Base-by-base conservation (phyloP, 2,888 invertebrate species). In the Caenorhabditis panamensis region DNA sequence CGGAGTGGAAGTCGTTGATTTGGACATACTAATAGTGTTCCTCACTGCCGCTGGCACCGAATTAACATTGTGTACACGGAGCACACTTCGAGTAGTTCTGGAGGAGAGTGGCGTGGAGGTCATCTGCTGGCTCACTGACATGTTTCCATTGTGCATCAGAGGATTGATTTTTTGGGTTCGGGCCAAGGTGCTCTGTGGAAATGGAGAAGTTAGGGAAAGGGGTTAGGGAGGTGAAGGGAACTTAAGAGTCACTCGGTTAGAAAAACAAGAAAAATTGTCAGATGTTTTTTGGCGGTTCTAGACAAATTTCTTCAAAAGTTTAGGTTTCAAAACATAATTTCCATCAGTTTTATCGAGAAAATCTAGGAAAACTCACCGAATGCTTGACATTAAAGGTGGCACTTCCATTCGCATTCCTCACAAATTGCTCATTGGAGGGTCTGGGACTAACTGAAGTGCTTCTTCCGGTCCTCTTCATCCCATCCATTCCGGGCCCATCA, bases 321-420 rank as follows among this genome's bases (percentile, higher is more conserved):
- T 9, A 6, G 31, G 31, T 31, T 31, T 9, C 26, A 41, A 47
- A n/a, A 24, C 20, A 31, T 13, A 31, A 31, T 36, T 16, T 58
- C n/a, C 18, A 20, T 31, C 28, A 26, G 20, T 31, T 31, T 31
- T n/a, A n/a, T n/a, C n/a, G 36, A 58, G 18, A 18, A 31, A 3
- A 36, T 20, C 11, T 9, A 44, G 24, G 22, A n/a, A 41, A 20
- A 75, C 77, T 62, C 16, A 79, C 79, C 54, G 79, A 79, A 54
- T 79, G 79, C 36, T 79, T 79, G 0, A 75, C 79, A 69, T 79
- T 79, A 22, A 79, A 79, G 1, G 79, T 75, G 9, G 75, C 79
- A 49, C 63, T 63, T 53, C 62, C 73, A 37, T 68, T 63, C 2
- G 68, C 31, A n/a, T 64, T 62, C 47, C 79, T 68, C n/a, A 61